Base-by-base conservation (phyloP, 2,888 invertebrate genomes). In the Chrysolina haemoptera region DNA sequence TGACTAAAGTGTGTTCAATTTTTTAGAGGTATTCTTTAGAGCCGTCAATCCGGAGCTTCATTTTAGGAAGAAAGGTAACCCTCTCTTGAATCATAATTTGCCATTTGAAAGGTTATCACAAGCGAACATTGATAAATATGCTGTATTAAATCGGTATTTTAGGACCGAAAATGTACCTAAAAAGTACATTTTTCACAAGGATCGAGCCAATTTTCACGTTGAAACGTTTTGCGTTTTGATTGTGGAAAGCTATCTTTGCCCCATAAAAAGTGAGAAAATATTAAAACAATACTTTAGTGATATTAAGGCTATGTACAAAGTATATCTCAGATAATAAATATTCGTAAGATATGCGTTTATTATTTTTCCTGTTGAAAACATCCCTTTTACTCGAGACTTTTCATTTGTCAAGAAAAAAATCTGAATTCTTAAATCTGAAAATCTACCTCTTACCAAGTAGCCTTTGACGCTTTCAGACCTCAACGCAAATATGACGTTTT, bases 251-350 rank as follows among this genome's bases (percentile, higher is more conserved):
- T 73, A 70, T 73, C 35, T 59, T 66, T 63, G 64, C 73, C 65
- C 70, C 43, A 67, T 53, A 62, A 70, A 78, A 81, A 85, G 85
- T 85, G 85, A 85, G 84, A 85, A 79, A 79, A 82, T 82, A 82
- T 82, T 76, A 78, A 77, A 81, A 79, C 65, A 78, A 80, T 78
- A 80, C 81, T 73, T 68, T 74, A 73, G 67, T 77, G 77, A 77
- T 75, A 76, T 72, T 82, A 83, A 83, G 82, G 81, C 81, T 83
- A 83, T 85, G 85, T 85, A 84, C 84, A 85, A 85, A 84, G 75
- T 83, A 84, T 84, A 83, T 84, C 82, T 82, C 80, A 64, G 69
- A 84, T 84, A 85, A 85, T 84, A 84, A 84, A 85, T 68, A 74
- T n/a, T 64, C 18, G 22, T 65, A 48, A 43, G 65, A 20, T 65